Base-by-base conservation (phyloP, 2,888 invertebrate genomes). In the Drosophila mettleri region DNA sequence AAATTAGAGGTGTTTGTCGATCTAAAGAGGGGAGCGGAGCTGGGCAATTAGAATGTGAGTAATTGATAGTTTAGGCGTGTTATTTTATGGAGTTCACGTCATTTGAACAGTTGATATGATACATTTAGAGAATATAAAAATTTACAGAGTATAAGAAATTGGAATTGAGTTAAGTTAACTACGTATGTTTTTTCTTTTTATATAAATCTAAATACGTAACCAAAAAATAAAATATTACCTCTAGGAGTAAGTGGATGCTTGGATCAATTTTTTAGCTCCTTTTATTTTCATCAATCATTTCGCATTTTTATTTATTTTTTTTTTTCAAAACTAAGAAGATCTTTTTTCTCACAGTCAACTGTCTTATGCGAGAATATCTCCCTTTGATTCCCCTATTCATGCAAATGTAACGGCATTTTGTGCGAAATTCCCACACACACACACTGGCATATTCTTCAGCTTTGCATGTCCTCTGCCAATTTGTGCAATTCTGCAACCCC, bases 1-100 rank as follows among this genome's bases (percentile, higher is more conserved):
- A 88, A 89, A 88, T 86, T 88, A 88, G 80, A 86, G 70, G 72
- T 57, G 41, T 49, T 67, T 69, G 58, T 46, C 27, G 49, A 33
- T 48, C n/a, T 34, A 14, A n/a, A 14, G 53, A 22, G 39, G 41
- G 61, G 66, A 55, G 51, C 33, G 34, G n/a, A 49, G 65, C 70
- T 72, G 52, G 61, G 24, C 74, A 80, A 80, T 88, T 88, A 86
- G 63, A 54, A n/a, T 31, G 41, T 29, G 57, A 43, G 79, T 86
- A 86, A 86, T 79, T 82, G 74, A 86, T 71, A 53, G 72, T 55
- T 64, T 48, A 55, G 5, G 46, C 31, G 27, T 63, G 58, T 48
- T 36, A 39, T 69, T 74, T 61, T 39, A 55, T 60, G 61, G 33
- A 39, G 10, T 51, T 20, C 29, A 24, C 16, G 12, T 27, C 27